Evolutionary conservation across 2,888 invertebrate genomes (phyloP).

Genomic region (Lasioglossum oenotherae): DNA sequence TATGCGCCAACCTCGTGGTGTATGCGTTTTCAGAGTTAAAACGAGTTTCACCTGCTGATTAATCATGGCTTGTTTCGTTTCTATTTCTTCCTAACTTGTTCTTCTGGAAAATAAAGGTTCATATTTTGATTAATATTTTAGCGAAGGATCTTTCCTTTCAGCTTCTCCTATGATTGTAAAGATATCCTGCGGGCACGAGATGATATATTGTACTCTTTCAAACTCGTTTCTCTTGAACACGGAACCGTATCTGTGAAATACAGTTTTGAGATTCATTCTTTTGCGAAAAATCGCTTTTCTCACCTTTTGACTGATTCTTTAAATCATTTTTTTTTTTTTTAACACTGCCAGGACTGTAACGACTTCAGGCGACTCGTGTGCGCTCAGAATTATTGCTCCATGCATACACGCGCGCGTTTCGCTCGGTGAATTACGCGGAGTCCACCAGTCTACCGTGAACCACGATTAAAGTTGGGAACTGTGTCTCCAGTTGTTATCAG

Average conservation of each 20-base stretch:
- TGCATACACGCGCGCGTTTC: neutral
- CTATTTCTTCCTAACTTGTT: neutral
- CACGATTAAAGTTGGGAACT: conserved; percentile 70
- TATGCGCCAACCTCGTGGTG: neutral
- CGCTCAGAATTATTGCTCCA: neutral
- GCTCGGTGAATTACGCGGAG: neutral
- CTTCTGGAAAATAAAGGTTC: neutral
- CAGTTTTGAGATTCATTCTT: neutral
- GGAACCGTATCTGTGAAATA: neutral
- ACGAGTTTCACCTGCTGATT: neutral
- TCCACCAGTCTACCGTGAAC: conserved; percentile 65
- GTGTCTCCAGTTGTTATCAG: conserved; percentile 49
- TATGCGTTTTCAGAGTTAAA: neutral
- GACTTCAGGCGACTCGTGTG: neutral
- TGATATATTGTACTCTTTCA: neutral
- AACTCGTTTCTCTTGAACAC: neutral
- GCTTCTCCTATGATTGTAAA: neutral
- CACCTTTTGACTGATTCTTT: neutral
- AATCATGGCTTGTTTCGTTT: neutral
- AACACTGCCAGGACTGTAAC: neutral
- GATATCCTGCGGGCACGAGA: neutral
- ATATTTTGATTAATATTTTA: neutral
- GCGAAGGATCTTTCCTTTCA: neutral
- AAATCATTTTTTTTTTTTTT: neutral
- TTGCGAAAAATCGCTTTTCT: neutral